phyloP scores from a whole-genome alignment of 2,888 invertebrate species.

The Allacma fusca region DNA sequence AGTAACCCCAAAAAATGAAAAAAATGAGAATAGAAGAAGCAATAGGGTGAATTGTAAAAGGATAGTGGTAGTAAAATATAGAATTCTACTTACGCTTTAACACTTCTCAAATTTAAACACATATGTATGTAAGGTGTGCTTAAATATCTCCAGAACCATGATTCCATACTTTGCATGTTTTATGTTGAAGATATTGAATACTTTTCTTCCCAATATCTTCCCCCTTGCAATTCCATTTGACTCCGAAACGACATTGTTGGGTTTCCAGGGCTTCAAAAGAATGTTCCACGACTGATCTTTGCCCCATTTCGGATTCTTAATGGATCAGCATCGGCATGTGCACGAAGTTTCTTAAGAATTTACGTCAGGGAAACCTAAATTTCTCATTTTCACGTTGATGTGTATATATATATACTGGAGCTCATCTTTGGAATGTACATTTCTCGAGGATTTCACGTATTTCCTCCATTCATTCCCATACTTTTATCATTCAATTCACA shows the following conservation, averaged over 20 bases:
- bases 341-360: neutral
- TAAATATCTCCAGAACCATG: too few species aligned
- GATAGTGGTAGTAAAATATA: too few species aligned
- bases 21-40: too few species aligned
- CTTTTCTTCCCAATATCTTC: constrained; percentile 52
- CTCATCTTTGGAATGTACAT: neutral
- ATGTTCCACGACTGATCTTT: constrained; percentile 50
- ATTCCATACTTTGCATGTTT: too few species aligned
- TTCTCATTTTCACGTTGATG: neutral
- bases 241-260: constrained; percentile 57
- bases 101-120: too few species aligned
- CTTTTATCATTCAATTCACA: constrained; percentile 1
- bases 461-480: neutral
- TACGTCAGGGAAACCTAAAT: neutral
- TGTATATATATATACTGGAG: neutral
- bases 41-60: too few species aligned
- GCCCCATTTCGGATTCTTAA: neutral
- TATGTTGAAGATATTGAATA: constrained; percentile 54
- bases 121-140: too few species aligned
- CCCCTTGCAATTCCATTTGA: constrained; percentile 58
- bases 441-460: neutral
- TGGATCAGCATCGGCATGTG: neutral
- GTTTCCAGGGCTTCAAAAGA: constrained; percentile 59
- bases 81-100: too few species aligned
- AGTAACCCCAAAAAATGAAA: too few species aligned